A percentile compares a stretch with the other conserved stretches of the same genome.
Evolutionary conservation across 1,140 invertebrate species (phyloP).

Genomic region (Himalopsyche phryganea): DNA sequence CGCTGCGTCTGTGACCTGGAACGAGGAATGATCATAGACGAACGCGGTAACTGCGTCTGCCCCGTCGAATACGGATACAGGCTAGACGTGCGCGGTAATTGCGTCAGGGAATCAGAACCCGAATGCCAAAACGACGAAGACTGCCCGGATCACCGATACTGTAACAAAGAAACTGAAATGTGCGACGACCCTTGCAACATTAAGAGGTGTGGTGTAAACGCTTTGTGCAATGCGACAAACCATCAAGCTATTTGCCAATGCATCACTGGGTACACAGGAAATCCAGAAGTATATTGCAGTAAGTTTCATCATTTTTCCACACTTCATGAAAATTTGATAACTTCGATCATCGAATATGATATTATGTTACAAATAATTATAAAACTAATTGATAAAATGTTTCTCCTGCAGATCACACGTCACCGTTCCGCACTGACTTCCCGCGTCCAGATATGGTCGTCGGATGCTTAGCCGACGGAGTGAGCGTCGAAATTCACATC

Average conservation of each 20-base stretch:
- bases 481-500: conserved; percentile 82
- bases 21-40: conserved; percentile 70
- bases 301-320: conserved; percentile 39
- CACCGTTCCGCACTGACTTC: conserved; percentile 70
- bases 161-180: conserved; percentile 62
- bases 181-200: conserved; percentile 74
- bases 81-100: conserved; percentile 63
- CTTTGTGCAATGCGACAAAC: conserved; percentile 73
- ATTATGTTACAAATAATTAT: no score
- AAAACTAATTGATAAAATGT: not conserved
- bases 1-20: conserved; percentile 76
- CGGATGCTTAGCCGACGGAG: conserved; percentile 85
- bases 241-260: conserved; percentile 78
- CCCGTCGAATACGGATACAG: conserved; percentile 67
- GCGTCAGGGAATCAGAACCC: conserved; percentile 53
- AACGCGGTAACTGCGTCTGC: conserved; percentile 75
- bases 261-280: conserved; percentile 65
- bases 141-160: conserved; percentile 74
- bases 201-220: conserved; percentile 70
- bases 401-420: conserved; percentile 36
- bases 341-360: no score
- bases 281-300: conserved; percentile 68
- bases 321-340: no score
- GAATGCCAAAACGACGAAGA: conserved; percentile 72
- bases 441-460: conserved; percentile 81